phyloP scores from a whole-genome alignment of 2,888 invertebrate genomes.

The Prenolepis imparis region DNA sequence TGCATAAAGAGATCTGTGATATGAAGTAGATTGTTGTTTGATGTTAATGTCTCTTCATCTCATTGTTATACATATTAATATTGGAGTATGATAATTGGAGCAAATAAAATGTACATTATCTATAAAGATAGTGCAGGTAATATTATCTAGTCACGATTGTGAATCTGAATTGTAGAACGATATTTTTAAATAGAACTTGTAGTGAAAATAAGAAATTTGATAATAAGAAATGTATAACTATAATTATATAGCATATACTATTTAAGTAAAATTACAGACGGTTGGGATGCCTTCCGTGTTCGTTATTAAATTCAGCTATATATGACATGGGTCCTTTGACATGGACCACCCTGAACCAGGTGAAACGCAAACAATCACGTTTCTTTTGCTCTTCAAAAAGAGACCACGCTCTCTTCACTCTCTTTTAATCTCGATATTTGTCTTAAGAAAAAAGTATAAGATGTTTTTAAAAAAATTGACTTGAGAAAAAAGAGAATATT shows the following conservation, averaged over 20 bases:
- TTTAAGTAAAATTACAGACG: conserved; percentile 48
- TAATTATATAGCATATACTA: conserved; percentile 26
- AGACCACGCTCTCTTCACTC: background rate
- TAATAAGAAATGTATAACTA: background rate
- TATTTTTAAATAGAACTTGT: background rate
- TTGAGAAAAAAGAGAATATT: background rate
- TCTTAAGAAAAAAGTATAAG: background rate
- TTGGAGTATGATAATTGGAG: background rate
- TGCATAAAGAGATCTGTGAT: background rate
- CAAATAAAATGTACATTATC: background rate
- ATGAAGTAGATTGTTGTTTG: conserved; percentile 4
- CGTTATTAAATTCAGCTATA: conserved; percentile 74
- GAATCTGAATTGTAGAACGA: background rate
- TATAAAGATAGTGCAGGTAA: background rate
- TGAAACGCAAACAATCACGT: conserved; percentile 48
- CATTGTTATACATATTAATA: background rate
- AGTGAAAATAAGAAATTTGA: conserved; percentile 17
- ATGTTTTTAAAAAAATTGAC: background rate
- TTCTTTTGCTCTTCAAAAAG: conserved; percentile 28
- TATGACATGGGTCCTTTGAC: conserved; percentile 48
- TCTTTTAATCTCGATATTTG: conserved; percentile 6
- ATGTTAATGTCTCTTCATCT: background rate
- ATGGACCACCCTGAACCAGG: conserved; percentile 73
- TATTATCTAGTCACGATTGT: background rate
- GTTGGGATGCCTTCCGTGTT: conserved; percentile 64